Conservation (phyloP, 23 tunicate genomes). For the Diplosoma virens region DNA sequence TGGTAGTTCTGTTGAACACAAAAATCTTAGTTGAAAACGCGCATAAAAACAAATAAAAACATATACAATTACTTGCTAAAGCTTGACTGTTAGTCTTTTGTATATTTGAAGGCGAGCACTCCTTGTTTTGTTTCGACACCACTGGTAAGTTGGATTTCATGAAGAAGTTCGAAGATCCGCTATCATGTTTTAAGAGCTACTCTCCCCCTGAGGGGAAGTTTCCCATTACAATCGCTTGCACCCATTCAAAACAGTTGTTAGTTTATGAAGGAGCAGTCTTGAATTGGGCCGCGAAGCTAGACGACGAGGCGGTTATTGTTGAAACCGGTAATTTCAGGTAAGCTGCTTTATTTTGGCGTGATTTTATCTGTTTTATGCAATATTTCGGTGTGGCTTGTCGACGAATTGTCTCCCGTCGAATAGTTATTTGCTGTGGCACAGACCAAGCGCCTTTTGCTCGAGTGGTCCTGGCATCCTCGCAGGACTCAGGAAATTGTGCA, state of each 20-base stretch:
- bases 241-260: slow-evolving; percentile 61
- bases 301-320: slow-evolving; percentile 31
- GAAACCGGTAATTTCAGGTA: slow-evolving; percentile 52
- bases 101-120: slow-evolving; percentile 53
- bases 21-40: too few species aligned
- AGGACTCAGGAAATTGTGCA: too few species aligned
- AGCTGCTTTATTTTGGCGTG: slow-evolving; percentile 21
- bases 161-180: slow-evolving; percentile 69
- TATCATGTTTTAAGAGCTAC: slow-evolving; percentile 49
- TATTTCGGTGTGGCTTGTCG: too few species aligned
- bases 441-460: too few species aligned
- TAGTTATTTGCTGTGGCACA: too few species aligned
- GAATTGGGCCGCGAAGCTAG: slow-evolving; percentile 66
- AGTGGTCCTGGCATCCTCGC: too few species aligned
- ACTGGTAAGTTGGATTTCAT: slow-evolving; percentile 54
- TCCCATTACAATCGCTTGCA: slow-evolving; percentile 52
- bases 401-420: too few species aligned
- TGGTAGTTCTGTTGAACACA: too few species aligned
- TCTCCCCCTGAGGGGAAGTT: background rate
- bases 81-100: too few species aligned
- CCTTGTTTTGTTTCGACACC: slow-evolving; percentile 55
- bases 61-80: too few species aligned
- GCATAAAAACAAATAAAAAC: too few species aligned
- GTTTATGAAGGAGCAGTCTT: slow-evolving; percentile 41
- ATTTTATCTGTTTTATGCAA: too few species aligned